phyloP scores from a whole-genome alignment of 2,797 vertebrate genomes.

The Urocyon cinereoargenteus region DNA sequence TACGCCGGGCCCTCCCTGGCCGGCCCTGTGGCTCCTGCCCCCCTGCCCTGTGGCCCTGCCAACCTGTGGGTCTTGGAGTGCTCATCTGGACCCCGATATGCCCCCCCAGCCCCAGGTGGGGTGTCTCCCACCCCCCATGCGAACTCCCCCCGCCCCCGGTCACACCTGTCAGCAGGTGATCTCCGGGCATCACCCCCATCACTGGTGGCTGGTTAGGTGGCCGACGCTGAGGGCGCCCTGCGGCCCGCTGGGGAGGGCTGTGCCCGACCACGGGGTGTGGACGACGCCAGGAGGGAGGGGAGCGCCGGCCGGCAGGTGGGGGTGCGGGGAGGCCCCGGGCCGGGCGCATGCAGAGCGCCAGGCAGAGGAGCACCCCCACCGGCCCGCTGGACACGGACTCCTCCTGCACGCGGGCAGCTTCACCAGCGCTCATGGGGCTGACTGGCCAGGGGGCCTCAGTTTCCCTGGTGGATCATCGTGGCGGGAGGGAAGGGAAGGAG shows the following conservation, averaged over 20 bases:
- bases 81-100: not conserved
- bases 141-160: too few relatives aligned
- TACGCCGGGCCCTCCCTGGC: not conserved
- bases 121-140: too few relatives aligned
- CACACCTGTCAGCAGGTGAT: not conserved
- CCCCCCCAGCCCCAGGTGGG: not conserved
- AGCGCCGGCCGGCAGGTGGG: not conserved
- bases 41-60: not conserved
- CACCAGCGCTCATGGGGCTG: not conserved
- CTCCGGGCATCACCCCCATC: not conserved
- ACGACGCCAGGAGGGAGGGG: not conserved
- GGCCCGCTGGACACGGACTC: not conserved
- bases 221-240: not conserved
- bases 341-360: rapidly evolving
- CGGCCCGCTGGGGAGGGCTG: not conserved
- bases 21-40: not conserved
- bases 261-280: not conserved
- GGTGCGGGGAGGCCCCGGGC: not conserved
- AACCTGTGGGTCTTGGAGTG: not conserved
- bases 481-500: not conserved
- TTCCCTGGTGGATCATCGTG: not conserved
- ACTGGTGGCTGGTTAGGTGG: not conserved
- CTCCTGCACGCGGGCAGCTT: not conserved
- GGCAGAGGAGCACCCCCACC: not conserved
- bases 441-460: not conserved